Conservation (phyloP, 2,113 vertebrate genomes). For the Anseranas semipalmata region DNA sequence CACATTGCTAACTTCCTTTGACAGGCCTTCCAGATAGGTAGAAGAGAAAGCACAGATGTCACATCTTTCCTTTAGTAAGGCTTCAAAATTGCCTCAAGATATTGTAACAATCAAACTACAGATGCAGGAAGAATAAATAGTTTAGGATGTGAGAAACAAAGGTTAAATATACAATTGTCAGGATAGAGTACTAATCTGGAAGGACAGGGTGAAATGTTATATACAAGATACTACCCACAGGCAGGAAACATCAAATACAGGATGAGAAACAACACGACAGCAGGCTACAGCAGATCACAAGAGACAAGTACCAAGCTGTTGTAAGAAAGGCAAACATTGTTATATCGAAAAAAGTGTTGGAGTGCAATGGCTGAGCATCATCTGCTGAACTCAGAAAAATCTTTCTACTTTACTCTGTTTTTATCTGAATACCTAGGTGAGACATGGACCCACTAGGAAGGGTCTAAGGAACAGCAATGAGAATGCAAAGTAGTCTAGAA, state of each 20-base stretch:
- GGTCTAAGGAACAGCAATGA: neutral
- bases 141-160: conserved; percentile 9
- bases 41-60: neutral
- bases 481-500: neutral
- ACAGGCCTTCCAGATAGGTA: neutral
- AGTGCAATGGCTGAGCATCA: neutral
- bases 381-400: neutral
- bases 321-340: neutral
- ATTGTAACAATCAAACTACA: neutral
- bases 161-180: neutral
- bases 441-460: neutral
- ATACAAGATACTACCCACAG: neutral
- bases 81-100: neutral
- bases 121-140: neutral
- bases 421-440: neutral
- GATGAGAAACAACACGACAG: neutral
- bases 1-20: neutral
- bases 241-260: neutral
- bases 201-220: neutral
- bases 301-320: neutral
- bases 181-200: neutral
- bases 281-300: neutral
- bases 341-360: neutral
- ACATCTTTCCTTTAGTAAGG: neutral
- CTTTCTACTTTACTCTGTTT: neutral